Evolutionary conservation across 2,113 vertebrate species (phyloP), one percentile per base, ranked within the genome.

Genomic region (Passer montanus): DNA sequence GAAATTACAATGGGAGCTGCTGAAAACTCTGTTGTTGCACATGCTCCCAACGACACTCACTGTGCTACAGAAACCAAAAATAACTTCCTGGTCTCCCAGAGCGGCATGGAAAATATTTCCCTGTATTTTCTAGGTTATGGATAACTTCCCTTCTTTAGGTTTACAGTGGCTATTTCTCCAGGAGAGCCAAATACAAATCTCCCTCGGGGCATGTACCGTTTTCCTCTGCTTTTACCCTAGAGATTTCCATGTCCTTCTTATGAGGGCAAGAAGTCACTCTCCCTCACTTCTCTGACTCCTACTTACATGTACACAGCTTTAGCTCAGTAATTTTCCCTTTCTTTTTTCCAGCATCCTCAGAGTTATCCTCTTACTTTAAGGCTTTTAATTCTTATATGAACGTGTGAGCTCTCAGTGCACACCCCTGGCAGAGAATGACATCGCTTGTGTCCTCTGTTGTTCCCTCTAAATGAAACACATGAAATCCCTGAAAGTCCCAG

Each of bases 61-160:
- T 82, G 86, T 24, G 76, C 90, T 95, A 64, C 93, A 93, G 95
- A 95, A 84, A 96, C 95, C 95, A 96, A 96, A 96, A 97, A 97
- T 97, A 96, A 97, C 90, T 96, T 96, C 95, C 96, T 94, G 86
- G 39, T 93, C 86, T 94, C 87, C 87, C 90, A 92, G 39, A 95
- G 62, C 3, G 0, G 93, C n/a, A 1, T 58, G 90, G 80, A 96
- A 97, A 97, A 96, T 93, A 96, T 94, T 96, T 94, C 76, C 76
- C 89, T 87, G 46, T 67, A 82, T 90, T 96, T 97, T 96, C 52
- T 89, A 75, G 79, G 88, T 96, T 96, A 94, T 84, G 76, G 92
- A 94, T 95, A 95, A 79, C 80, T 96, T 97, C 94, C 79, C 46
- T 90, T 82, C 95, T 75, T 69, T 76, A 94, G 49, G 49, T 81